These are phyloP conservation scores for Anastatus disparis DNA, from an alignment of 1,140 invertebrate genomes.

Conservation along the genomic window DNA sequence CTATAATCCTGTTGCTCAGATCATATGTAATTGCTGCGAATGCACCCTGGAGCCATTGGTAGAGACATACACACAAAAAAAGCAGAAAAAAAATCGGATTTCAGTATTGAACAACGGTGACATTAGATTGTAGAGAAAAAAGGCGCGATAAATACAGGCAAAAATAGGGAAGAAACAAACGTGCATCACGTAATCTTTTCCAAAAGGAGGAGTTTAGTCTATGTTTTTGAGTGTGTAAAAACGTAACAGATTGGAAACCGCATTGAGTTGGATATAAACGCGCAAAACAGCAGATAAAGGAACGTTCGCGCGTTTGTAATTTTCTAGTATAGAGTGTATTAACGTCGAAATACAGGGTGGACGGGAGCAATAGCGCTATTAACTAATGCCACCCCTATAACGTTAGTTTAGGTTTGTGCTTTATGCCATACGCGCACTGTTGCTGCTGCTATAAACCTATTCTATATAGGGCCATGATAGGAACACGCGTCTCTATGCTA, in stretches of 20 bases:
- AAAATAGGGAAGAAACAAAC: conserved; percentile 46
- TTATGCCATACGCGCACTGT: conserved; percentile 58
- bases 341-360: conserved; percentile 55
- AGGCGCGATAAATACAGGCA: conserved; percentile 38
- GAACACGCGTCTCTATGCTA: conserved; percentile 57
- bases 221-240: conserved; percentile 54
- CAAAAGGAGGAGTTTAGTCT: conserved; percentile 41
- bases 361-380: conserved; percentile 57
- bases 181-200: conserved; percentile 52
- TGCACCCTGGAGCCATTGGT: too few species aligned
- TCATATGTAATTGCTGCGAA: conserved; percentile 6
- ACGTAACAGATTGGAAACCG: conserved; percentile 68
- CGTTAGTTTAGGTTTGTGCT: conserved; percentile 5
- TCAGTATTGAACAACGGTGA: conserved; percentile 32
- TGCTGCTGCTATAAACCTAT: conserved; percentile 41
- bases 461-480: conserved; percentile 45
- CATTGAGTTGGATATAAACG: conserved; percentile 54
- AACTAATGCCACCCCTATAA: conserved; percentile 62
- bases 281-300: background rate
- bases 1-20: conserved; percentile 20
- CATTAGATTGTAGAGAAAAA: conserved; percentile 5
- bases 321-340: conserved; percentile 57
- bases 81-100: conserved; percentile 49
- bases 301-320: conserved; percentile 43
- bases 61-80: conserved; percentile 22